Percentiles rank a stretch among this genome's conserved stretches.
Evolutionary conservation across 2,888 invertebrate genomes (phyloP).

Genomic region (Callosobruchus maculatus): DNA sequence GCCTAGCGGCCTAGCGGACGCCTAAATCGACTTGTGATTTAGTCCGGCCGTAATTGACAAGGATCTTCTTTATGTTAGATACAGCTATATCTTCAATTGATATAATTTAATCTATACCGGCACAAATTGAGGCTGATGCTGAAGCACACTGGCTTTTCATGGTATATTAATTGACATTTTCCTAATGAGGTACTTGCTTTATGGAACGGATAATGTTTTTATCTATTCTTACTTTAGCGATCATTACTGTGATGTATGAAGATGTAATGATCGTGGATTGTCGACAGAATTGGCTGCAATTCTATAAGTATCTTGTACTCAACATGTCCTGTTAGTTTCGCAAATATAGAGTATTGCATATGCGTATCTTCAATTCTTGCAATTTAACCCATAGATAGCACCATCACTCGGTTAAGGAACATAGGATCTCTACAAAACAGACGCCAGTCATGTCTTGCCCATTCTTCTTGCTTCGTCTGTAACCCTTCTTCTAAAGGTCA

Average conservation of each 20-base stretch:
- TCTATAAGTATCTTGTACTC: too few species aligned
- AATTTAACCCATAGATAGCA: too few species aligned
- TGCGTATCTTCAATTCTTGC: too few species aligned
- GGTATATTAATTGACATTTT: slow-evolving; percentile 1
- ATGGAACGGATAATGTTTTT: neutral
- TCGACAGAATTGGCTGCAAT: too few species aligned
- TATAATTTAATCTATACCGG: slow-evolving; percentile 34
- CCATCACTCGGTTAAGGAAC: too few species aligned
- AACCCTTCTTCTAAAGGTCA: too few species aligned
- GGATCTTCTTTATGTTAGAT: slow-evolving; percentile 37
- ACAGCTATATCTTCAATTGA: slow-evolving; percentile 36
- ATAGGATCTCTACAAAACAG: too few species aligned
- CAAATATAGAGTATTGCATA: too few species aligned
- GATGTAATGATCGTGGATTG: neutral
- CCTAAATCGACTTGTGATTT: slow-evolving; percentile 36
- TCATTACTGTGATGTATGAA: neutral
- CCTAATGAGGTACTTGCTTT: neutral
- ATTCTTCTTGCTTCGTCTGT: too few species aligned
- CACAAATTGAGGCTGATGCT: slow-evolving; percentile 1
- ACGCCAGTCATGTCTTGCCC: too few species aligned
- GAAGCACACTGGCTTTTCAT: neutral
- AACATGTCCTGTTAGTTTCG: too few species aligned
- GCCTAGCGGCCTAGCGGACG: too few species aligned
- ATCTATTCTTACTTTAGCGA: neutral
- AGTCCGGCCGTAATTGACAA: slow-evolving; percentile 38